Base-by-base conservation (phyloP, 2,888 invertebrate genomes). In the Pristionchus mayeri region DNA sequence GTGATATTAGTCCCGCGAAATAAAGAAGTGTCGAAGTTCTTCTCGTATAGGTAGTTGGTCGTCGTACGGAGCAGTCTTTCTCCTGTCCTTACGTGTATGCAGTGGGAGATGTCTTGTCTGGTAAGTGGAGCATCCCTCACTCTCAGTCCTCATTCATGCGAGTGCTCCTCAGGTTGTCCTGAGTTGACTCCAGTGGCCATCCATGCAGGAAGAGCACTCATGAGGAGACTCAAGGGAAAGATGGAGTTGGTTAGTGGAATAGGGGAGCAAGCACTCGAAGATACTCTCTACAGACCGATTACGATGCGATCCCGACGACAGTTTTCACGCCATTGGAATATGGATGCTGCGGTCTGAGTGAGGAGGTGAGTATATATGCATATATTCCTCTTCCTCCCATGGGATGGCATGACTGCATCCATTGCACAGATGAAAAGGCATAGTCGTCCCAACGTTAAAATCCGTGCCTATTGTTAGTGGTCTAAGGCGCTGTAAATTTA, bases 301-400 rank as follows among this genome's bases (percentile, higher is more conserved):
- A 95, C 89, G 91, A 92, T 44, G 93, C 94, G 90, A 95, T 98
- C 2, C 96, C 98, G 52, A 98, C 98, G 24, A 98, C 98, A 0
- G 95, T 98, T 0, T 98, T 98, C 94, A 97, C 97, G 60, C 98
- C 98, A 50, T 93, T 98, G 40, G 98, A 98, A 94, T 99, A 98
- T 93, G 97, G 97, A n/a, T 95, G 96, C 92, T 97, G 97, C 21
- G 98, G 98, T 0, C 94, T 97, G 81, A 96, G 97, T 91, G 98
- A 98, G 94, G 98, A 98, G 93, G 94, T 94, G 30, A 97, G 57
- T 40, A 95, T n/a, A n/a, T n/a, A 63, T 13, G 27, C 21, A 24
- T 48, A 16, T 30, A 34, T 30, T 76, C 24, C 18, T 13, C 30
- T 54, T 85, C 30, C 30, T 71, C 78, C n/a, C 44, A 30, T n/a